Evolutionary conservation across 1,140 invertebrate genomes (phyloP).

Genomic region (Eriocheir sinensis): DNA sequence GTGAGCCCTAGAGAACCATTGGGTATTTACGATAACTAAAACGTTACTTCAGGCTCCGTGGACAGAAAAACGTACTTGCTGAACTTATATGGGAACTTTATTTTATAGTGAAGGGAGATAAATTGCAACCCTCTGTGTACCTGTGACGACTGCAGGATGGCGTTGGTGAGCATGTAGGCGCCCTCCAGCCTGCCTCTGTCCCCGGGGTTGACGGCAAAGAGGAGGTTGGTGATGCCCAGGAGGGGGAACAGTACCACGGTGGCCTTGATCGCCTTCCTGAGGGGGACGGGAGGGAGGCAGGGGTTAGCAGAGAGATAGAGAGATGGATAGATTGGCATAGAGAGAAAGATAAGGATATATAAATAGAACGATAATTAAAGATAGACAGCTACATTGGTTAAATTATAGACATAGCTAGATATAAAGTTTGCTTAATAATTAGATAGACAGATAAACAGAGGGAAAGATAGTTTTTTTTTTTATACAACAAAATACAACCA

Average conservation of each 20-base stretch:
- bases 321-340: not conserved
- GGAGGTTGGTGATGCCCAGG: conserved; percentile 84
- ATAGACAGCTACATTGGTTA: conserved; percentile 10
- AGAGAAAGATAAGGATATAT: not conserved
- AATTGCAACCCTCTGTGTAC: conserved; percentile 79
- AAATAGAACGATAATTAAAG: not conserved
- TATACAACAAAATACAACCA: too few relatives aligned
- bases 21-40: too few relatives aligned
- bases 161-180: conserved; percentile 83
- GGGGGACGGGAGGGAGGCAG: conserved; percentile 18
- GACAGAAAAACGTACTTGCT: too few relatives aligned
- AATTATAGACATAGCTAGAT: not conserved
- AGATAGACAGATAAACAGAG: not conserved
- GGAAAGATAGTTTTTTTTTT: not conserved
- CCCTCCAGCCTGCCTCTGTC: conserved; percentile 79
- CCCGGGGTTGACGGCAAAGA: conserved; percentile 84
- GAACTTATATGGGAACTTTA: conserved; percentile 92
- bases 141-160: conserved; percentile 83
- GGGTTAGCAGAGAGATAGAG: not conserved
- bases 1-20: not conserved
- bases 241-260: conserved; percentile 85
- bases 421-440: not conserved
- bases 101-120: conserved; percentile 91
- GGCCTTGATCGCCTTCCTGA: conserved; percentile 84
- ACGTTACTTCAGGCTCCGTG: too few relatives aligned